Evolutionary conservation across 2,888 invertebrate species (phyloP).

Genomic region (Cosmopolites sordidus): DNA sequence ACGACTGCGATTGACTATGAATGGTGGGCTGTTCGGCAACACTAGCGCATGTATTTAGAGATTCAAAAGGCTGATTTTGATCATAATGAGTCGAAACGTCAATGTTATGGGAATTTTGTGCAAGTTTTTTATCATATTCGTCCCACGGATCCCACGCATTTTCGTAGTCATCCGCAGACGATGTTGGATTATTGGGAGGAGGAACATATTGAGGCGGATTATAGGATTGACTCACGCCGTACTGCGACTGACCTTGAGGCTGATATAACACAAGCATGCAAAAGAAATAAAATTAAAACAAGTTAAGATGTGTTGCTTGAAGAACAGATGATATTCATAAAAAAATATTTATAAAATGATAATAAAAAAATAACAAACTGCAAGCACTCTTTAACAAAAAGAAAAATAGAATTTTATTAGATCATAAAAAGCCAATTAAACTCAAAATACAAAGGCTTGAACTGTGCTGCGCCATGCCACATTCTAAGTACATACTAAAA

Average conservation of each 20-base stretch:
- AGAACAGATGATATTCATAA: constrained; percentile 7
- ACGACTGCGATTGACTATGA: constrained; percentile 32
- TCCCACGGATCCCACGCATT: constrained; percentile 72
- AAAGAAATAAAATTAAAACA: constrained; percentile 43
- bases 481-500: constrained; percentile 7
- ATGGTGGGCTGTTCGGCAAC: constrained; percentile 28
- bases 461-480: constrained; percentile 33
- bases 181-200: constrained; percentile 17
- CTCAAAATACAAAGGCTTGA: constrained; percentile 43
- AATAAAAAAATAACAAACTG: neutral
- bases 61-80: constrained; percentile 37
- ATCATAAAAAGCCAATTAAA: constrained; percentile 38
- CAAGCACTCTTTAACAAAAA: constrained; percentile 11
- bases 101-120: constrained; percentile 9
- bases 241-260: constrained; percentile 28
- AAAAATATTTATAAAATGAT: neutral
- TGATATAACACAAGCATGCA: constrained; percentile 44
- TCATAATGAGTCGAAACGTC: constrained; percentile 16
- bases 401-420: constrained; percentile 25
- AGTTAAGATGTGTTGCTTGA: constrained; percentile 15
- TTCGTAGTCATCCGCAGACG: constrained; percentile 36
- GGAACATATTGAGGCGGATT: constrained; percentile 18
- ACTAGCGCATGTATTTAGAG: constrained; percentile 44
- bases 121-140: constrained; percentile 50
- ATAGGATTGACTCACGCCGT: constrained; percentile 21